Base-by-base conservation (phyloP, 2,797 vertebrate genomes). In the Chromobotia macracanthus region DNA sequence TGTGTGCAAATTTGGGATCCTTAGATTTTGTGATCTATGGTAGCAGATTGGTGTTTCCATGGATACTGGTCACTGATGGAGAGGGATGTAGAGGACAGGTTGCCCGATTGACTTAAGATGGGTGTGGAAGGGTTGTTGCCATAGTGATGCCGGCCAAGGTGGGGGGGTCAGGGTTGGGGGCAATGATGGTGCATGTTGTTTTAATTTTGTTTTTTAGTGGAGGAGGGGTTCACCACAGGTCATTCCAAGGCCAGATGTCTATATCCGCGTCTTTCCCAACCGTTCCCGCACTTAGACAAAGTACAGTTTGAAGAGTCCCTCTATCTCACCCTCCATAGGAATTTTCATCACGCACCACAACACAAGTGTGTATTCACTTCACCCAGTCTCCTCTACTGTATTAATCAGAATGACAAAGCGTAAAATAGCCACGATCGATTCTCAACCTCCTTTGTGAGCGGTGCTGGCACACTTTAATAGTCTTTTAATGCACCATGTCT, bases 391-490 rank as follows among this genome's bases (percentile, higher is more conserved):
- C n/a, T 23, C 9, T 66, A 21, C 51, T 76, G 63, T 79, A 80
- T 83, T 83, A 81, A 82, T 81, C 65, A 77, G 73, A 63, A 31
- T 70, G 80, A 79, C 77, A 55, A 77, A 44, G 35, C 53, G 46
- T 56, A 56, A 66, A 74, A 77, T 58, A 18, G 18, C 66, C 58
- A 46, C 16, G 65, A 75, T 75, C 61, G 61, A 82, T 78, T 72
- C 61, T 56, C 35, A 28, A 10, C 38, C 70, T 79, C 19, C 74
- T 50, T 50, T 41, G 71, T 53, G 64, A 51, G 38, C 8, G 4
- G 58, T 8, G 38, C 70, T 82, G 60, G 80, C 73, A 80, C 77
- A 31, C 15, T 74, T 77, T 80, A 82, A 85, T 70, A 77, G 79
- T 35, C 51, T 81, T 84, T 79, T 84, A 79, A 81, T 77, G 65